phyloP scores from a whole-genome alignment of 2,888 invertebrate genomes.

The Hololepta plana region DNA sequence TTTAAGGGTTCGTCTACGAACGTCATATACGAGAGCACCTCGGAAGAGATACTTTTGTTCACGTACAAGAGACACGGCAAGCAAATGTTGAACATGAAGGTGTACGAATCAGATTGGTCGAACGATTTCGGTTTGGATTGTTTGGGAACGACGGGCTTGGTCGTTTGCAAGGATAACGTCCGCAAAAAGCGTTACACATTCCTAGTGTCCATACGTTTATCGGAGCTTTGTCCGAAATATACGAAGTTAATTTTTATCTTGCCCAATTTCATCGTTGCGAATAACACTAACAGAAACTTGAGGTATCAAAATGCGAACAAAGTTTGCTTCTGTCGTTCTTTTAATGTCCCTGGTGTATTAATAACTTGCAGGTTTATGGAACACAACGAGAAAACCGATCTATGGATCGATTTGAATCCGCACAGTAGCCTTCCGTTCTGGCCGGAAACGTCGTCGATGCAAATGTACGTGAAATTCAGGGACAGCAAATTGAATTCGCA shows the following conservation, averaged over 20 bases:
- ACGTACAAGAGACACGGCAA: slow-evolving; percentile 36
- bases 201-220: slow-evolving; percentile 46
- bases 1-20: slow-evolving; percentile 43
- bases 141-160: slow-evolving; percentile 56
- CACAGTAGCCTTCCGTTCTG: slow-evolving; percentile 57
- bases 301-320: slow-evolving; percentile 15
- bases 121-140: slow-evolving; percentile 46
- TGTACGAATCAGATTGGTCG: slow-evolving; percentile 47
- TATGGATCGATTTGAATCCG: slow-evolving; percentile 61
- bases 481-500: slow-evolving; percentile 61
- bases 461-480: slow-evolving; percentile 61
- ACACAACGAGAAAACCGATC: slow-evolving; percentile 65
- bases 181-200: slow-evolving; percentile 54
- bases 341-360: slow-evolving; percentile 2
- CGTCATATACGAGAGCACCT: slow-evolving; percentile 32
- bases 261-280: slow-evolving; percentile 62
- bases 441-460: slow-evolving; percentile 67
- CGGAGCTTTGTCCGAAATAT: slow-evolving; percentile 51
- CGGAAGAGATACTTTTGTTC: slow-evolving; percentile 51
- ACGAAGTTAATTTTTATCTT: slow-evolving; percentile 64
- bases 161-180: slow-evolving; percentile 54
- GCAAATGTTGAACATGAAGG: slow-evolving; percentile 33
- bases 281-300: slow-evolving; percentile 40
- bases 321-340: slow-evolving; percentile 1
- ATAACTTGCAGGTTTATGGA: slow-evolving; percentile 52